Evolutionary conservation across 2,797 vertebrate species (phyloP).

Genomic region (Brotogeris chrysoptera): DNA sequence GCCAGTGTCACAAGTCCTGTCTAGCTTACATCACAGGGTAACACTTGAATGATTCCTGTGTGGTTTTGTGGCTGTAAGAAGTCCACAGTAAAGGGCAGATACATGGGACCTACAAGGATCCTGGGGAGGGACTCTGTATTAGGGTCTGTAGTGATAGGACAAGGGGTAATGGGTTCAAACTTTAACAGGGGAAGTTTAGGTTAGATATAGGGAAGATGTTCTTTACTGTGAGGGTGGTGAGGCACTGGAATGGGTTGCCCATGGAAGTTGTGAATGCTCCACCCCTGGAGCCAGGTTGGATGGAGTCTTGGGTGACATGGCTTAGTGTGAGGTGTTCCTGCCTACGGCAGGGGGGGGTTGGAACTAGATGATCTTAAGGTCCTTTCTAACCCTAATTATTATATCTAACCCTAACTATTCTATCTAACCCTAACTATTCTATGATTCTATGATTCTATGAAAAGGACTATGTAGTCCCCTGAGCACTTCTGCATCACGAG

Average conservation of each 20-base stretch:
- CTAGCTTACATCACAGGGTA: not conserved
- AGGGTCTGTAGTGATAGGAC: not conserved
- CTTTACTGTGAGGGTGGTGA: not conserved
- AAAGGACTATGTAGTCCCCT: not conserved
- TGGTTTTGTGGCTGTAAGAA: not conserved
- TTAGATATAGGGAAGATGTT: not conserved
- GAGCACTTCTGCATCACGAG: not conserved
- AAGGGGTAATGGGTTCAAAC: not conserved
- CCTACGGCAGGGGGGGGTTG: not conserved
- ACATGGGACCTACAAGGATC: not conserved
- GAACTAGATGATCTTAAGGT: not conserved
- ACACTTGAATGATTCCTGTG: not conserved
- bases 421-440: not conserved
- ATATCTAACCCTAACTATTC: too few species aligned
- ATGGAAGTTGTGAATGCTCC: not conserved
- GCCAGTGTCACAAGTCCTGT: not conserved
- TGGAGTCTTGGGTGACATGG: not conserved
- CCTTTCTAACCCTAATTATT: not conserved
- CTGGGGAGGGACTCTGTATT: not conserved
- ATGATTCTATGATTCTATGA: not conserved
- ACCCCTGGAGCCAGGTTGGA: not conserved
- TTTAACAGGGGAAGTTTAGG: not conserved
- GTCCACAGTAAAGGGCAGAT: not conserved
- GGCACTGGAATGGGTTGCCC: not conserved
- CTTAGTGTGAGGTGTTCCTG: not conserved